Base-by-base conservation (phyloP, 2,888 invertebrate species). In the Phytoseiulus persimilis region DNA sequence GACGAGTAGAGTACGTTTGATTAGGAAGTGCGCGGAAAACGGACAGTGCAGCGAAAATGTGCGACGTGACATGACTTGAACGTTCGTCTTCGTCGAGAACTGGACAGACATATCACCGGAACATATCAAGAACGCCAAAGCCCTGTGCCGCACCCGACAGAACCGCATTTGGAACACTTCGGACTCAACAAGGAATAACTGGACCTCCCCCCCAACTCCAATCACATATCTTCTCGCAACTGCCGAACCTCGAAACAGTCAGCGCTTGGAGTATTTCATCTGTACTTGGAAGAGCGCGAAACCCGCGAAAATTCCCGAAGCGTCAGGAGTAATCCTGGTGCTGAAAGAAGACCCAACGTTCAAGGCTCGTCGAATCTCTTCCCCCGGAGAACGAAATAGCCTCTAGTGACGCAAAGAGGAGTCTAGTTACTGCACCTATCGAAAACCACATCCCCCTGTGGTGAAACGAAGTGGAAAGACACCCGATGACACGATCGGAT, bases 341-440 rank as follows among this genome's bases (percentile, higher is more conserved):
- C 28, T 65, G 9, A 65, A 28, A 18, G 9, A 65, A 65, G 5
- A 14, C 65, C 65, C 1, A 3, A 65, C 5, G 28, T 39, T 33
- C 9, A 32, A 87, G 45, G 87, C 87, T 87, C n/a, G 39, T 87
- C 45, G 87, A 32, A 87, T 32, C 87, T 87, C 87, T 87, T 87
- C 87, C 87, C 87, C 87, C 87, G 87, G 87, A 87, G 87, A 87
- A 39, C 87, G 87, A 87, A 87, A 45, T 33, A 87, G 87, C 87
- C 45, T 32, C 87, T n/a, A 39, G 32, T 32, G n/a, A n/a, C 32
- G 6, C 6, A 87, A 11, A n/a, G 6, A 14, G 31, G 31, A 33
- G 14, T n/a, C 6, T 45, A 28, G 28, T 2, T 9, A 28, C 87
- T 14, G 45, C 3, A 33, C 31, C 0, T 9, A 87, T 87, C 87